phyloP scores from a whole-genome alignment of 2,888 invertebrate genomes.

The Heliconius aoede region DNA sequence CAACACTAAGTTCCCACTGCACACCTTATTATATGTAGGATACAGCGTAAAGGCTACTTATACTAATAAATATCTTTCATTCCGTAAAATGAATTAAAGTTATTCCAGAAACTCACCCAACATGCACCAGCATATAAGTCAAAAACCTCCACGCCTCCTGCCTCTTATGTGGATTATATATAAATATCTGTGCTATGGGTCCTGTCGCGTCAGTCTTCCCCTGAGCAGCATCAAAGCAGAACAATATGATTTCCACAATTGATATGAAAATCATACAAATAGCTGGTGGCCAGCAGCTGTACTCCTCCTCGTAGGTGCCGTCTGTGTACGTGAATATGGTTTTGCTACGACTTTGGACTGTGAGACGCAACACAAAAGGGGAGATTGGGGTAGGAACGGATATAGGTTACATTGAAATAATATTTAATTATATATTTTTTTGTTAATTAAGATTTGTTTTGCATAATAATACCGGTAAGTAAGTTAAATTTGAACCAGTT shows the following conservation, averaged over 20 bases:
- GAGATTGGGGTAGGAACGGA: conserved; percentile 40
- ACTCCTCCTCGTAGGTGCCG: conserved; percentile 94
- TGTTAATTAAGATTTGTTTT: background rate
- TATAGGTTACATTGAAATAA: conserved; percentile 15
- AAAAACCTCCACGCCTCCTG: conserved; percentile 96
- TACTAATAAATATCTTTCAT: background rate
- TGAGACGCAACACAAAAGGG: conserved; percentile 63
- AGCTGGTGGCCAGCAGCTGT: conserved; percentile 96
- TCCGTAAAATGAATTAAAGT: no score
- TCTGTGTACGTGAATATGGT: conserved; percentile 82
- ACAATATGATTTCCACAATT: conserved; percentile 91
- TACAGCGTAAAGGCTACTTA: background rate
- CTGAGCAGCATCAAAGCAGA: conserved; percentile 81
- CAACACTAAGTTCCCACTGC: background rate
- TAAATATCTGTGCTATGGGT: conserved; percentile 91
- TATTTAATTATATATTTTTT: conserved; percentile 9
- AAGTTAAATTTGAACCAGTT: conserved; percentile 16
- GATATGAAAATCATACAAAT: conserved; percentile 96
- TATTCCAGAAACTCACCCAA: conserved; percentile 86
- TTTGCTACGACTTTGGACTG: conserved; percentile 66
- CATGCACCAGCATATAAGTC: conserved; percentile 98
- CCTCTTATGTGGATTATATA: conserved; percentile 94
- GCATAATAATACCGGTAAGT: background rate
- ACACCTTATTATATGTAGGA: background rate
- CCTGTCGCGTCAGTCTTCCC: conserved; percentile 85